Base-by-base conservation (phyloP, 2,113 vertebrate species). In the Lophotis ruficrista region DNA sequence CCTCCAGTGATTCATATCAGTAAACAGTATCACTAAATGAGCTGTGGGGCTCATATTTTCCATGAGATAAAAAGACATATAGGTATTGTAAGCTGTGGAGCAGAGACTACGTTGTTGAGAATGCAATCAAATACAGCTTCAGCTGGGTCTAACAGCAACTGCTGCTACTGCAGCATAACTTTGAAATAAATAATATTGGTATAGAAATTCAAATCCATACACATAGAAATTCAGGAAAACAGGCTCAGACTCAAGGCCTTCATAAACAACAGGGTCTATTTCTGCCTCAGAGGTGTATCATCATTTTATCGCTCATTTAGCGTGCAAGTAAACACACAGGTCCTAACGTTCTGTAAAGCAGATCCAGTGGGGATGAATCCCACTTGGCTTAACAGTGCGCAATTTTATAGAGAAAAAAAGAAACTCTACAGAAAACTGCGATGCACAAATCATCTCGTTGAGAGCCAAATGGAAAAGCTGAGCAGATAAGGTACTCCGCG, bases 1-100 rank as follows among this genome's bases (percentile, higher is more conserved):
- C 48, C 76, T 90, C 69, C 56, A 94, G 4, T 83, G 80, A 95
- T 93, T 95, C 76, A 37, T 93, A 96, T 93, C 90, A 93, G 76
- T 51, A 91, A 95, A 93, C 69, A 87, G 56, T 38, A 88, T 85
- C 6, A 6, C 57, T 69, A 96, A 95, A 92, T 83, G 76, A 96
- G 85, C 92, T 93, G 79, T 62, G 65, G 60, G 86, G 60, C 35
- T 95, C 60, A 13, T 66, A 69, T 88, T 92, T 95, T 86, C 88
- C 71, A 37, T 2, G 43, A 94, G 79, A 90, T 81, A 95, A 68
- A 90, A n/a, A 78, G 66, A 83, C 57, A 84, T 60, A 86, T 57
- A 81, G 56, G 72, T 47, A 92, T 56, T 47, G 38, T 62, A 83
- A 94, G 88, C 43, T 56, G 56, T 31, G 24, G 62, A 94, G 60